phyloP scores from a whole-genome alignment of 2,797 vertebrate species.

The Thaleichthys pacificus region DNA sequence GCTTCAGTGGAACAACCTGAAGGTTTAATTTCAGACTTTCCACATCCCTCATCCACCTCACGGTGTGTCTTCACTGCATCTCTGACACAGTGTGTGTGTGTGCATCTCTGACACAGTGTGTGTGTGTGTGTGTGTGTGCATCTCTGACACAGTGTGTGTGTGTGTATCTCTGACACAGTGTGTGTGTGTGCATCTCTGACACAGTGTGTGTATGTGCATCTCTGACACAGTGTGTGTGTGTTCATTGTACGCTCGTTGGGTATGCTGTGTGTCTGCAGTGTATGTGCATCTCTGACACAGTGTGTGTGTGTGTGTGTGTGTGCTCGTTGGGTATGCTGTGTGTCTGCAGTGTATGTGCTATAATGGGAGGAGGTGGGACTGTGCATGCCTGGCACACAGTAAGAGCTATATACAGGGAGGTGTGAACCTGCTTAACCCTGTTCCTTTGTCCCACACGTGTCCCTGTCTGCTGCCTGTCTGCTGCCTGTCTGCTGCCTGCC shows the following conservation, averaged over 20 bases:
- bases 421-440: conserved; percentile 41
- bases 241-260: no score
- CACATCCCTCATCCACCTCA: background rate
- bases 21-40: background rate
- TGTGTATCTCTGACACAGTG: no score
- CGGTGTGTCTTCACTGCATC: background rate
- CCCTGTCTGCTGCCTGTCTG: conserved; percentile 5
- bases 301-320: no score
- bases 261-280: conserved; percentile 12
- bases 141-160: background rate
- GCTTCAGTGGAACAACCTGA: background rate
- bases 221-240: no score
- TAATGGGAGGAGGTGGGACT: conserved; percentile 42
- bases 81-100: background rate
- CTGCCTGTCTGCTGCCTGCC: background rate
- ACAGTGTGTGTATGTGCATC: background rate
- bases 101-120: background rate
- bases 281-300: no score
- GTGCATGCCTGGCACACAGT: conserved; percentile 35
- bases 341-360: conserved; percentile 34
- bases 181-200: background rate
- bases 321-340: background rate
- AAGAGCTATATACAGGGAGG: conserved; percentile 50
- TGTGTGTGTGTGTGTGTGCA: no score
- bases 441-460: conserved; percentile 55